Percentiles rank a stretch among this genome's conserved stretches.
These are phyloP conservation scores for Anoplopoma fimbria DNA, from an alignment of 2,113 vertebrate species.

Conservation along the genomic window DNA sequence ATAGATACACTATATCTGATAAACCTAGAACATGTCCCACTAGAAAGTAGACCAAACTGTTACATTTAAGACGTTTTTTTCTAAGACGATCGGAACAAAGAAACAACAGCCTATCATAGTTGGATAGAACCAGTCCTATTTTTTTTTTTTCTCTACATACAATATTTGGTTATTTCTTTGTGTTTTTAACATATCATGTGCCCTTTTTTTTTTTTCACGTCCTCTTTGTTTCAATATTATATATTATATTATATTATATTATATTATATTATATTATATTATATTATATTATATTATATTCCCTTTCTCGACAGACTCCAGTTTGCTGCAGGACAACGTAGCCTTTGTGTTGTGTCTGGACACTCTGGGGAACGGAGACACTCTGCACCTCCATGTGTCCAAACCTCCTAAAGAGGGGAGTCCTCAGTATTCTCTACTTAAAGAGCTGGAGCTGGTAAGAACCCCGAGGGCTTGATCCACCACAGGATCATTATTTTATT, in stretches of 20 bases:
- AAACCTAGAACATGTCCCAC: too few species aligned
- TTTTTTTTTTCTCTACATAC: background rate
- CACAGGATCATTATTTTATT: background rate
- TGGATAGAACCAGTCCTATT: background rate
- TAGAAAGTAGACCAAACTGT: too few species aligned
- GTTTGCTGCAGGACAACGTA: conserved; percentile 98
- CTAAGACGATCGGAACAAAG: too few species aligned
- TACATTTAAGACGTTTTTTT: too few species aligned
- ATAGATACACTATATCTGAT: too few species aligned
- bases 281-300: too few species aligned
- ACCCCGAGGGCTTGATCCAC: background rate
- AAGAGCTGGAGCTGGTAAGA: conserved; percentile 91
- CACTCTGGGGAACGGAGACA: conserved; percentile 90
- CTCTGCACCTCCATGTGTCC: conserved; percentile 94
- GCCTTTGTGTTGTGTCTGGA: conserved; percentile 98
- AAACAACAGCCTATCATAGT: too few species aligned
- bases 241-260: too few species aligned
- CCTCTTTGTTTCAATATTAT: background rate
- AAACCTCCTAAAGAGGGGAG: conserved; percentile 96
- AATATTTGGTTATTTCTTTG: background rate
- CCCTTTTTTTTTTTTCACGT: background rate
- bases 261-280: too few species aligned
- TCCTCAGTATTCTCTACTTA: conserved; percentile 90
- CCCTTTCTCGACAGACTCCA: conserved; percentile 87
- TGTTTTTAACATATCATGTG: background rate